Conservation (phyloP, 2,888 invertebrate species). For the Drosophila subsilvestris region DNA sequence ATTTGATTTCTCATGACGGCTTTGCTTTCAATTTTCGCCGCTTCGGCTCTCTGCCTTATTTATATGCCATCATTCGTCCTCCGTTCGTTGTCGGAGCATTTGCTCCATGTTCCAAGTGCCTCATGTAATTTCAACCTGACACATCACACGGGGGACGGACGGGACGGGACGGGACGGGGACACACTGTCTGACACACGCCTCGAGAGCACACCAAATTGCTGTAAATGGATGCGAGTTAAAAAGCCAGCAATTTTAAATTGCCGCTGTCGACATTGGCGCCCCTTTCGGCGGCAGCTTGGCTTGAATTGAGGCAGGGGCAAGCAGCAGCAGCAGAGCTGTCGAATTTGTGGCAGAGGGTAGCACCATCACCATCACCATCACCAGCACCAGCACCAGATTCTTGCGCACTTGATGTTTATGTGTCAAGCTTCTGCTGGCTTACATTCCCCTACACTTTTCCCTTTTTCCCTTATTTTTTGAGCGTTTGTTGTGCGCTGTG, state of each 20-base stretch:
- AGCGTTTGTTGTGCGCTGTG: background rate
- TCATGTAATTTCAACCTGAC: slow-evolving; percentile 78
- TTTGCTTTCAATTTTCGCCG: slow-evolving; percentile 57
- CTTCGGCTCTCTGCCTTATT: slow-evolving; percentile 38
- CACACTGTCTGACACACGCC: slow-evolving; percentile 37
- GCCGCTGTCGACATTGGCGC: slow-evolving; percentile 61
- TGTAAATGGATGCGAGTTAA: slow-evolving; percentile 80
- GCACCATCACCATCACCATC: background rate
- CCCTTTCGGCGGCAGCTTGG: slow-evolving; percentile 25
- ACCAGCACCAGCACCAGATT: slow-evolving; percentile 6
- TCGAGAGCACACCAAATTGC: slow-evolving; percentile 67
- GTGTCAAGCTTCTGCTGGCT: slow-evolving; percentile 73
- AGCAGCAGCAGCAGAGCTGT: slow-evolving; percentile 8
- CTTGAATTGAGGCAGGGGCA: slow-evolving; percentile 17
- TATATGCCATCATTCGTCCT: slow-evolving; percentile 52
- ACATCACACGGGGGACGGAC: slow-evolving; percentile 62
- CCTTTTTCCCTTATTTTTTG: background rate
- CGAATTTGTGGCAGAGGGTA: slow-evolving; percentile 22
- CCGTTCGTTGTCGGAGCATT: slow-evolving; percentile 30
- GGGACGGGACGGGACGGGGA: slow-evolving; percentile 8
- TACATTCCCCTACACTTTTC: slow-evolving; percentile 44
- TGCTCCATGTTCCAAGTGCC: slow-evolving; percentile 60
- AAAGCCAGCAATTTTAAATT: slow-evolving; percentile 79
- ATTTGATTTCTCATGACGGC: slow-evolving; percentile 69
- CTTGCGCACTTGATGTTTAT: slow-evolving; percentile 74